These are phyloP conservation scores for Poeciliopsis turneri DNA, from an alignment of 2,797 vertebrate species.

Conservation along the genomic window DNA sequence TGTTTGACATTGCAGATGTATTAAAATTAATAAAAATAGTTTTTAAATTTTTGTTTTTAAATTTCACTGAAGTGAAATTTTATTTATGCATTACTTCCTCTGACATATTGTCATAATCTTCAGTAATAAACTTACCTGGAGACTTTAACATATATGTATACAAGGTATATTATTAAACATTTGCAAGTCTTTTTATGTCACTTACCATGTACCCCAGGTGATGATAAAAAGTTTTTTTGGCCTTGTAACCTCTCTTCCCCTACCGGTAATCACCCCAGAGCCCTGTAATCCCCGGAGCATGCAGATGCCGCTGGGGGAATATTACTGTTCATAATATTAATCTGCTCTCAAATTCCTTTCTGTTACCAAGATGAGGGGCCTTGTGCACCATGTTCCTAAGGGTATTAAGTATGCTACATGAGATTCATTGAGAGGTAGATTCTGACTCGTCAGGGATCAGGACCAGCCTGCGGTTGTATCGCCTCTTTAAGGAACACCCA, in stretches of 20 bases:
- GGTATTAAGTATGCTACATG: conserved; percentile 86
- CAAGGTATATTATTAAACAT: conserved; percentile 38
- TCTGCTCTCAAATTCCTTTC: conserved; percentile 87
- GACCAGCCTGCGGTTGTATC: conserved; percentile 80
- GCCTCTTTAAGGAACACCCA: conserved; percentile 81
- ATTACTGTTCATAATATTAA: conserved; percentile 93
- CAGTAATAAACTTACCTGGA: conserved; percentile 16
- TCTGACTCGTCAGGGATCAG: conserved; percentile 83
- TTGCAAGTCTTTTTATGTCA: conserved; percentile 52
- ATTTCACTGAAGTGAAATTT: not conserved
- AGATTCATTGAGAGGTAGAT: conserved; percentile 86
- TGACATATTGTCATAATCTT: not conserved
- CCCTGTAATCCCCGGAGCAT: conserved; percentile 89
- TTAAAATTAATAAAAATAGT: not conserved
- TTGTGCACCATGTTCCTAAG: conserved; percentile 78
- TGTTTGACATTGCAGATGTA: not conserved
- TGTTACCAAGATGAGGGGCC: conserved; percentile 81
- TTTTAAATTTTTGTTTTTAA: not conserved
- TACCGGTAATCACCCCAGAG: conserved; percentile 86
- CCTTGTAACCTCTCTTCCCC: conserved; percentile 83
- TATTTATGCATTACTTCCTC: not conserved
- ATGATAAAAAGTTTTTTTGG: conserved; percentile 85
- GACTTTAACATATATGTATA: conserved; percentile 1
- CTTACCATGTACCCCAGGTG: conserved; percentile 61
- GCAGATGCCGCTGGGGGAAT: conserved; percentile 88